These are phyloP conservation scores for Raja brachyura DNA, from an alignment of 2,113 vertebrate genomes.

Conservation along the genomic window DNA sequence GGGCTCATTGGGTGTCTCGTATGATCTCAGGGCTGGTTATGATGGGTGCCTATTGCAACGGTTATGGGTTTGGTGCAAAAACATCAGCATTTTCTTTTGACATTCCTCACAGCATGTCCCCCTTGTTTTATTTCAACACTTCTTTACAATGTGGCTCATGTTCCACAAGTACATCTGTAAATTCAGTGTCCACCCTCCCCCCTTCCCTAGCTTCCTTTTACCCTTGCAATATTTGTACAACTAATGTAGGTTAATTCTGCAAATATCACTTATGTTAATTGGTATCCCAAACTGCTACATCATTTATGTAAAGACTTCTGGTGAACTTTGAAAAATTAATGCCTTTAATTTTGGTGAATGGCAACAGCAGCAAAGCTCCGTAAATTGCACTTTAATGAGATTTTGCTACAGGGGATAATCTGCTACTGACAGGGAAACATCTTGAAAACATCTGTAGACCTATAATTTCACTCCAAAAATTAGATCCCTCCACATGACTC, in stretches of 20 bases:
- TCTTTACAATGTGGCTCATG: conserved; percentile 60
- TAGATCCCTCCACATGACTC: conserved; percentile 74
- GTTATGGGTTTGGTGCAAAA: conserved; percentile 65
- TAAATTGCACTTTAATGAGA: conserved; percentile 99
- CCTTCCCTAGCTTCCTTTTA: conserved; percentile 63
- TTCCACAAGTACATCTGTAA: conserved; percentile 71
- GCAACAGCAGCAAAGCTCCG: conserved; percentile 98
- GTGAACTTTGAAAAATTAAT: conserved; percentile 99
- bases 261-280: conserved; percentile 96
- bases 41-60: conserved; percentile 54
- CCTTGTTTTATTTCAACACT: conserved; percentile 72
- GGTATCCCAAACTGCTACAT: conserved; percentile 95
- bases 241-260: conserved; percentile 93
- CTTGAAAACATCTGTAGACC: conserved; percentile 99
- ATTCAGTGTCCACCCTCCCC: conserved; percentile 67
- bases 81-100: conserved; percentile 66
- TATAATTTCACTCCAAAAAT: conserved; percentile 96
- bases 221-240: conserved; percentile 74
- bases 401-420: conserved; percentile 99
- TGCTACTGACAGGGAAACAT: conserved; percentile 99
- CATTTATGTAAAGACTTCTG: conserved; percentile 95
- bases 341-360: conserved; percentile 99
- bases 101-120: conserved; percentile 70
- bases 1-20: conserved; percentile 66
- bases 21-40: conserved; percentile 29